Conservation (phyloP, 92 coral and sea anemone species). For the Parazoanthus atlanticus region DNA sequence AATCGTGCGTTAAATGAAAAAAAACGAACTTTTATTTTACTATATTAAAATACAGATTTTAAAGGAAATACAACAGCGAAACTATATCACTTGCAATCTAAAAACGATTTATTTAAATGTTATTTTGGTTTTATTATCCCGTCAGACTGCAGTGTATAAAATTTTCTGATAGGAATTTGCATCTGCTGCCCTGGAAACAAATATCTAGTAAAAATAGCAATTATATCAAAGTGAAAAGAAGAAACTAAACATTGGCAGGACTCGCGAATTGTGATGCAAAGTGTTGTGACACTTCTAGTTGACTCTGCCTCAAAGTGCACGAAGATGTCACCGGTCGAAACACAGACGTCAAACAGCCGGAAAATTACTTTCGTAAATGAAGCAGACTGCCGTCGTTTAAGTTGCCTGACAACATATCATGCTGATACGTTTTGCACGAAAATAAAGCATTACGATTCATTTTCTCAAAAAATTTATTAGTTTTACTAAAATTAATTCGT, state of each 20-base stretch:
- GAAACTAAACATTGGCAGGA: constrained; percentile 15
- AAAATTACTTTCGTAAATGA: constrained; percentile 12
- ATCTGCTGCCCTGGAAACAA: not conserved
- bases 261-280: constrained; percentile 1
- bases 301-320: not conserved
- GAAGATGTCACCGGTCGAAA: not conserved
- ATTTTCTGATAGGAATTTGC: not conserved
- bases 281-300: not conserved
- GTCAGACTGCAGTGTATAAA: not conserved
- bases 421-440: not conserved
- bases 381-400: not conserved
- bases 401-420: not conserved
- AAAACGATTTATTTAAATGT: not conserved
- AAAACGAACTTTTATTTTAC: not conserved
- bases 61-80: not conserved
- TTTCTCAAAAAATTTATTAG: not conserved
- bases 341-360: not conserved
- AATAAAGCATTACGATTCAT: not conserved
- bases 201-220: not conserved
- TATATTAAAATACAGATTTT: no score
- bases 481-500: not conserved
- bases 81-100: not conserved
- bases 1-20: no score
- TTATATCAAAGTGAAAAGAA: not conserved
- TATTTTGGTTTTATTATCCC: not conserved